Conservation (phyloP, 2,797 vertebrate genomes). For the Pantherophis vulpinus region DNA sequence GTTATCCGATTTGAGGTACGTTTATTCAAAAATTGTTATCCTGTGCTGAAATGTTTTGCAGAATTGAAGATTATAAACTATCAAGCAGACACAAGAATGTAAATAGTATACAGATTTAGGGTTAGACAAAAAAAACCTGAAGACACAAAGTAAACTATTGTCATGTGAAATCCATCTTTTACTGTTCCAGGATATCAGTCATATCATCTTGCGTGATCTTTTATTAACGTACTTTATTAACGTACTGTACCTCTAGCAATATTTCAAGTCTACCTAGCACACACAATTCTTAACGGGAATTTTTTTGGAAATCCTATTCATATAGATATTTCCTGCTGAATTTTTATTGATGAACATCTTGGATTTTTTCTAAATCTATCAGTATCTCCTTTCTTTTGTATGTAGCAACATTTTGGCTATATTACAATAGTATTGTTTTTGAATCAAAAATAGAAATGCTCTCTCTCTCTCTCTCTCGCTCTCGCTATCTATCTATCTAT, state of each 20-base stretch:
- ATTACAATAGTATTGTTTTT: not conserved
- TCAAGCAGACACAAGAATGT: not conserved
- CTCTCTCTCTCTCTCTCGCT: too few species aligned
- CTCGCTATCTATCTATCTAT: too few species aligned
- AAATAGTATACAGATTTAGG: not conserved
- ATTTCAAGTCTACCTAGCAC: not conserved
- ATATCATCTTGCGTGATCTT: not conserved
- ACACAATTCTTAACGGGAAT: not conserved
- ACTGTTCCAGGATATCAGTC: not conserved
- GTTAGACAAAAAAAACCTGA: not conserved
- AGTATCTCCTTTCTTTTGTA: not conserved
- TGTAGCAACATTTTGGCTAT: not conserved
- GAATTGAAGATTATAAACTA: not conserved
- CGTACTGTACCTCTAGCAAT: too few species aligned
- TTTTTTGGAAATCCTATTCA: not conserved
- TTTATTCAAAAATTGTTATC: not conserved
- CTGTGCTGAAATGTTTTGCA: not conserved
- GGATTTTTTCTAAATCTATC: not conserved
- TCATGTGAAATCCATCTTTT: not conserved
- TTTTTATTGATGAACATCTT: not conserved
- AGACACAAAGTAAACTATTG: not conserved
- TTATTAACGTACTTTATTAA: not conserved
- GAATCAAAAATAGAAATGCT: not conserved
- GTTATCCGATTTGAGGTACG: not conserved
- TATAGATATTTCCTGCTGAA: not conserved